Evolutionary conservation across 2,888 invertebrate genomes (phyloP), one percentile per base, ranked within the genome.

Genomic region (Tachina grossa): DNA sequence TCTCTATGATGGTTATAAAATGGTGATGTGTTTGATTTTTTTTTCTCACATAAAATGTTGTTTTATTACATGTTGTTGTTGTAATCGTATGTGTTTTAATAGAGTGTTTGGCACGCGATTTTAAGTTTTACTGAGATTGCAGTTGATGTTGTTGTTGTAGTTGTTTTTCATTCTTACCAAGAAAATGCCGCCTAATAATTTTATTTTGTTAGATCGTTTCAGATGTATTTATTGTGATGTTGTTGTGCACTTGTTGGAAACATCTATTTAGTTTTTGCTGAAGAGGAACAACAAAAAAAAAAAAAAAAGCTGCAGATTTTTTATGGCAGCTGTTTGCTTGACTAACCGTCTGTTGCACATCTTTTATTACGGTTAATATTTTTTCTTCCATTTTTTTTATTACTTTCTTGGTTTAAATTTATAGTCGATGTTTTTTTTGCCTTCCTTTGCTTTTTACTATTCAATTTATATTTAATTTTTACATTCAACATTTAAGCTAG

Each of bases 51-150:
- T 39, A 6, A 19, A 57, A 16, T 72, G 43, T 69, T 61, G 45
- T 68, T 66, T 45, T n/a, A 41, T 14, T n/a, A 61, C 19, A 14
- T 61, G 10, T 63, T 75, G 41, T 76, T 69, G 16, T 39, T 75
- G 74, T 53, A 69, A 68, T 68, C 72, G 68, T 69, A 63, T 75
- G 82, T 85, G 68, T 79, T 79, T 76, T 71, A 79, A 85, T 76
- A 76, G 66, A 76, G 75, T 85, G 83, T 83, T 85, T 85, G 85
- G 85, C 85, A 85, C 85, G 85, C 85, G 85, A 85, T 85, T 79
- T 75, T 19, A 75, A 69, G 31, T 82, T 63, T 79, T 71, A 22
- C 55, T 66, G 65, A 57, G 57, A 77, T 83, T 82, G 39, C 47
- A 63, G 55, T 65, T 71, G 49, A 16, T 78, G 10, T 14, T 31